Evolutionary conservation across 2,888 invertebrate genomes (phyloP).

Genomic region (Prenolepis imparis): DNA sequence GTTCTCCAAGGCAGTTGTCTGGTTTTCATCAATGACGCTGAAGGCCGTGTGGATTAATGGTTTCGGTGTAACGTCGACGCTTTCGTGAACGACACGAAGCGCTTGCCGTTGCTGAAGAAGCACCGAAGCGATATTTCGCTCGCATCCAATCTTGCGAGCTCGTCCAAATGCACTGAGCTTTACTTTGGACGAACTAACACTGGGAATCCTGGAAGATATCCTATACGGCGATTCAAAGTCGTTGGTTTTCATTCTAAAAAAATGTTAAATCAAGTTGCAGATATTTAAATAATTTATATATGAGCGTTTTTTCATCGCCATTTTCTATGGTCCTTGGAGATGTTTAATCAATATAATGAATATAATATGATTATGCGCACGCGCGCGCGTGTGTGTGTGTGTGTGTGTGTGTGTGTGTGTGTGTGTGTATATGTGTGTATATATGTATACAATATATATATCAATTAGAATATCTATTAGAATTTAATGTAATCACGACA

Average conservation of each 20-base stretch:
- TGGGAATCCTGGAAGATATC: conserved; percentile 38
- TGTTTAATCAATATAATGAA: conserved; percentile 22
- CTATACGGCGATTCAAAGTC: conserved; percentile 35
- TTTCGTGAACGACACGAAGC: conserved; percentile 78
- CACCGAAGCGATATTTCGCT: conserved; percentile 59
- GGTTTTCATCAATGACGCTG: conserved; percentile 82
- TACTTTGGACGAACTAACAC: conserved; percentile 56
- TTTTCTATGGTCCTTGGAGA: conserved; percentile 18
- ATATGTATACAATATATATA: no score
- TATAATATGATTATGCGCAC: no score
- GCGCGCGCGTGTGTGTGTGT: conserved; percentile 26
- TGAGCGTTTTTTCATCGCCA: neutral
- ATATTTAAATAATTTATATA: neutral
- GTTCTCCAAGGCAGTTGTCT: conserved; percentile 72
- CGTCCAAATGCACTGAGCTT: conserved; percentile 47
- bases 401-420: neutral
- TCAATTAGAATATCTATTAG: no score
- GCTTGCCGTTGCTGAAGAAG: conserved; percentile 72
- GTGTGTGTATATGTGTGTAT: no score
- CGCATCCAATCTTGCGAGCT: conserved; percentile 50
- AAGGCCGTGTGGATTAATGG: conserved; percentile 83
- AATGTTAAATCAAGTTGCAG: neutral
- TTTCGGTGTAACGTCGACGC: conserved; percentile 86
- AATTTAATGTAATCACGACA: no score
- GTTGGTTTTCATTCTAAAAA: conserved; percentile 54